Evolutionary conservation across 2,113 vertebrate species (phyloP).

Genomic region (Pterophyllum scalare): DNA sequence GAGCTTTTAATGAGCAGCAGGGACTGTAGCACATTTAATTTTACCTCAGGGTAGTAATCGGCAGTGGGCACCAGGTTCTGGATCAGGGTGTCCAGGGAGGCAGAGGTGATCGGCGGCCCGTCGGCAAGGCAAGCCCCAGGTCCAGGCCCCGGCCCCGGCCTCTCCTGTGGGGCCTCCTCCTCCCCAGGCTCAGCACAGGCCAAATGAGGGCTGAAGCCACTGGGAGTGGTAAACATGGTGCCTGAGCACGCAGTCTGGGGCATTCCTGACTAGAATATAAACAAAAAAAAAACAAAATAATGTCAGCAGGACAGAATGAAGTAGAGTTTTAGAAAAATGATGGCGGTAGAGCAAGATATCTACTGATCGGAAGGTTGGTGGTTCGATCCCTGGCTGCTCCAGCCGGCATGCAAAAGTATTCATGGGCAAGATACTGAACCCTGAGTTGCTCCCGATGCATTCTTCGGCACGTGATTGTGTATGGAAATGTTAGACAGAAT

Average conservation of each 20-base stretch:
- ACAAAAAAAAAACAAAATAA: neutral
- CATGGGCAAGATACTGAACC: too few relatives aligned
- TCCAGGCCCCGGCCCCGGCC: slow-evolving; percentile 82
- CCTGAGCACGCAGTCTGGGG: slow-evolving; percentile 87
- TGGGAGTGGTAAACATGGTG: slow-evolving; percentile 88
- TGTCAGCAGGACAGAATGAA: slow-evolving; percentile 10
- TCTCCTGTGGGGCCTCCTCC: slow-evolving; percentile 83
- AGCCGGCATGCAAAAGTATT: too few relatives aligned
- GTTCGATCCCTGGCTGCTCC: too few relatives aligned
- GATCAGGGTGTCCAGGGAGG: slow-evolving; percentile 91
- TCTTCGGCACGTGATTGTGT: too few relatives aligned
- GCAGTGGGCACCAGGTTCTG: slow-evolving; percentile 91
- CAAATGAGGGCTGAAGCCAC: slow-evolving; percentile 86
- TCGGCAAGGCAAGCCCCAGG: slow-evolving; percentile 82
- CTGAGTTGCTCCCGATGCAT: too few relatives aligned
- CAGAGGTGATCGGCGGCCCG: slow-evolving; percentile 87
- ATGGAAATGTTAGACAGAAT: too few relatives aligned
- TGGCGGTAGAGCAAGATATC: too few relatives aligned
- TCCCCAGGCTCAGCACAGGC: slow-evolving; percentile 80
- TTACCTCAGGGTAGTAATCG: slow-evolving; percentile 92
- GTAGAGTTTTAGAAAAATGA: neutral
- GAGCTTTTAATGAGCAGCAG: neutral
- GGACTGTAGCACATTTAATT: neutral
- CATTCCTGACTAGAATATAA: slow-evolving; percentile 85
- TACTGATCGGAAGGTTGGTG: too few relatives aligned